These are phyloP conservation scores for Onychorhynchus coronatus DNA, from an alignment of 2,113 vertebrate genomes.

Conservation along the genomic window DNA sequence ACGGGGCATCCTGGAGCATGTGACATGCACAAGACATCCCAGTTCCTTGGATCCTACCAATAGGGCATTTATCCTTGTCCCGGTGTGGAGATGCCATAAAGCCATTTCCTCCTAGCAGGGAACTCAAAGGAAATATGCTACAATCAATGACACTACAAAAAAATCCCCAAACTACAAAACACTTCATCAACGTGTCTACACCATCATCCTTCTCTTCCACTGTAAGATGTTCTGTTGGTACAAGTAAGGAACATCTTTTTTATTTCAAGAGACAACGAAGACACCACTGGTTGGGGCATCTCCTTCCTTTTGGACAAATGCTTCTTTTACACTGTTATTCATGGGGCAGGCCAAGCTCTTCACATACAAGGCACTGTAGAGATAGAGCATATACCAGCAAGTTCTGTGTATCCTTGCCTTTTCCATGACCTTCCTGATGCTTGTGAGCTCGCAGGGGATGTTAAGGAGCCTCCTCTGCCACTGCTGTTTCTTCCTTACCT, in stretches of 20 bases:
- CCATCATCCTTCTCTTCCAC: neutral
- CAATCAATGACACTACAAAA: neutral
- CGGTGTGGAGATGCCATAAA: neutral
- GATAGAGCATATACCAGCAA: rapidly evolving
- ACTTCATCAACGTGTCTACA: rapidly evolving
- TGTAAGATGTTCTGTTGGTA: neutral
- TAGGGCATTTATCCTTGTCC: neutral
- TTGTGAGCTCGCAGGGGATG: neutral
- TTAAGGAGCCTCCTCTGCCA: neutral
- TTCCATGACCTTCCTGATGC: neutral
- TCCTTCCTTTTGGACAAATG: neutral
- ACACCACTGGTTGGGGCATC: rapidly evolving
- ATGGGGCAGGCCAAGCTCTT: neutral
- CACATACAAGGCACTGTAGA: neutral
- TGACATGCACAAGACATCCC: too few relatives aligned
- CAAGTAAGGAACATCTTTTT: neutral
- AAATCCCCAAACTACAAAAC: neutral
- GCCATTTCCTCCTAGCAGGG: neutral
- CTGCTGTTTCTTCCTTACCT: neutral
- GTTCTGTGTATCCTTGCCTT: neutral
- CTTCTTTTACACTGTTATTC: neutral
- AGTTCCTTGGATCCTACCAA: neutral
- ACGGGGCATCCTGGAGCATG: rapidly evolving
- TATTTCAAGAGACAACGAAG: neutral
- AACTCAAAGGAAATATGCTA: neutral